phyloP scores from a whole-genome alignment of 2,888 invertebrate genomes.

The Xanthorhoe designata region DNA sequence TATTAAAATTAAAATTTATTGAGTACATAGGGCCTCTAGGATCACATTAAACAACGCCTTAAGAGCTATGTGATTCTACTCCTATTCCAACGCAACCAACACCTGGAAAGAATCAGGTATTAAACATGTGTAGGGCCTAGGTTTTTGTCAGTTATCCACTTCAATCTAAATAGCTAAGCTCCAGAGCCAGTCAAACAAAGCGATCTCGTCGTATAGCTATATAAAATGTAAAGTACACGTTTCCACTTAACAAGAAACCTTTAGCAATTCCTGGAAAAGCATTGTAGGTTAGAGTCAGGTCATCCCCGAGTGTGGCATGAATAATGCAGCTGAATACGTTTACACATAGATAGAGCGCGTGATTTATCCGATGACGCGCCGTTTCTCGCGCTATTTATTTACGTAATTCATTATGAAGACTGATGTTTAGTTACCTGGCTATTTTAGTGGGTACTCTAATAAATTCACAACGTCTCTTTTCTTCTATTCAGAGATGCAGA shows the following conservation, averaged over 20 bases:
- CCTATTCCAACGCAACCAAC: too few relatives aligned
- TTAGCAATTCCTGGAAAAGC: conserved; percentile 5
- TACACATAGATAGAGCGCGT: conserved; percentile 58
- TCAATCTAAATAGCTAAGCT: too few relatives aligned
- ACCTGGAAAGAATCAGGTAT: too few relatives aligned
- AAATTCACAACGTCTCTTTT: neutral
- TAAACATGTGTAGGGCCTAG: too few relatives aligned
- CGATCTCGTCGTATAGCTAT: too few relatives aligned
- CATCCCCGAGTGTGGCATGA: conserved; percentile 67
- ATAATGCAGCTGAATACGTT: conserved; percentile 70
- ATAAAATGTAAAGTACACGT: neutral
- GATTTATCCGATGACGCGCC: conserved; percentile 61
- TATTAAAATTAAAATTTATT: too few relatives aligned
- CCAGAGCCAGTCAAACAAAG: too few relatives aligned
- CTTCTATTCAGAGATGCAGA: too few relatives aligned
- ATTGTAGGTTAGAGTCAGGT: conserved; percentile 41
- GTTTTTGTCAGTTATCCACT: neutral
- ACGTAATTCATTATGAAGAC: conserved; percentile 12
- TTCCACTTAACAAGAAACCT: conserved; percentile 13
- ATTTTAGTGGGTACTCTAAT: neutral
- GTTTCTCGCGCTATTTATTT: conserved; percentile 34
- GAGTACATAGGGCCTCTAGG: too few relatives aligned
- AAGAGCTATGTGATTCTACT: too few relatives aligned
- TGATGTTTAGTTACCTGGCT: neutral
- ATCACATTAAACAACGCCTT: too few relatives aligned